phyloP scores from a whole-genome alignment of 2,888 invertebrate species.

The Dryadula phaetusa region DNA sequence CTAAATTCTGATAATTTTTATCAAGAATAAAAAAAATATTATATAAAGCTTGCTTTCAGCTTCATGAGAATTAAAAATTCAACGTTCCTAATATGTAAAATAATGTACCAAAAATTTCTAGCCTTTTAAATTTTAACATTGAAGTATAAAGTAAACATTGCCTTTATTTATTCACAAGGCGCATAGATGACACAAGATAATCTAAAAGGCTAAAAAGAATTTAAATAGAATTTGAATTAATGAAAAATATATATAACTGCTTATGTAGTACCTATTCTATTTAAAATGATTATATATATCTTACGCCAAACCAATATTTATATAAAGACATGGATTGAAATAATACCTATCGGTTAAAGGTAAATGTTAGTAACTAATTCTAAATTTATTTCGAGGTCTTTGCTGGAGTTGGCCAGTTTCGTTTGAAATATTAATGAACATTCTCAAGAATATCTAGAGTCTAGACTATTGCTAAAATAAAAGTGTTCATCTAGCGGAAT shows the following conservation, averaged over 20 bases:
- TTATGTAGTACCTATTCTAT: too few species aligned
- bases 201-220: too few species aligned
- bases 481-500: neutral
- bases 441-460: neutral
- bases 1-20: too few species aligned
- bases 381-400: neutral
- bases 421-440: neutral
- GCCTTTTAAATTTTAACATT: neutral
- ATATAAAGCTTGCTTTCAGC: too few species aligned
- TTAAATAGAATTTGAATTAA: too few species aligned
- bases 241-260: too few species aligned
- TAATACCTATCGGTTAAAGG: neutral
- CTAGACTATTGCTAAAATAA: conserved; percentile 11
- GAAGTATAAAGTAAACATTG: conserved; percentile 11
- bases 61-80: too few species aligned
- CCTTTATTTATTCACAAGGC: conserved; percentile 6
- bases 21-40: too few species aligned
- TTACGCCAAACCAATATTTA: neutral
- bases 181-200: neutral
- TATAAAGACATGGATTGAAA: neutral
- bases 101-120: neutral
- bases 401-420: neutral
- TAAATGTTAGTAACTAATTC: neutral
- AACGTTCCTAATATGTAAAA: neutral
- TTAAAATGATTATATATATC: neutral